These are phyloP conservation scores for Clytia hemisphaerica DNA, from an alignment of 30 jellyfish, hydroid and myxozoan species.

Conservation along the genomic window DNA sequence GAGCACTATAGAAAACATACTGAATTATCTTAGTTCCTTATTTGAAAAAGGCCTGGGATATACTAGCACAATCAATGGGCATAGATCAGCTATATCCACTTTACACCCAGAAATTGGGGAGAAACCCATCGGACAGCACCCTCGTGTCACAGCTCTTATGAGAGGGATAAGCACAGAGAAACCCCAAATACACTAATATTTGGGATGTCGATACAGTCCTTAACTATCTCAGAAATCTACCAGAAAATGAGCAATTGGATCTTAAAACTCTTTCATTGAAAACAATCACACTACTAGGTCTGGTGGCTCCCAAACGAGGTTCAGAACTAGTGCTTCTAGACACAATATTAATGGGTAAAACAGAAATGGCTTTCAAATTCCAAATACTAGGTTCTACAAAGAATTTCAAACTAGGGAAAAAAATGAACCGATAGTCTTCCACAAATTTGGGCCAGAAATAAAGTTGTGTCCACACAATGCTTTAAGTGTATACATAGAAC, in stretches of 20 bases:
- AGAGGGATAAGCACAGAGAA: conserved; percentile 7
- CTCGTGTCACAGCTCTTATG: conserved; percentile 8
- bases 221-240: neutral
- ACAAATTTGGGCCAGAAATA: neutral
- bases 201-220: conserved; percentile 8
- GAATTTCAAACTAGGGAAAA: neutral
- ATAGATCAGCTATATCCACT: neutral
- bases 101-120: neutral
- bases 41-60: too few relatives aligned
- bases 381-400: neutral
- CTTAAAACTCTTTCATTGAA: neutral
- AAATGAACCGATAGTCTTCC: neutral
- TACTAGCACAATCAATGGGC: too few relatives aligned
- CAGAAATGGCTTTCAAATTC: neutral
- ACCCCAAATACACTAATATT: conserved; percentile 10
- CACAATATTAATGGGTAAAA: neutral
- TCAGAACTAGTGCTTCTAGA: neutral
- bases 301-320: too few relatives aligned
- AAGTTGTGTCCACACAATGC: neutral
- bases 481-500: too few relatives aligned
- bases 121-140: conserved; percentile 13
- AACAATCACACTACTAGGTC: neutral
- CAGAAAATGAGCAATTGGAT: neutral
- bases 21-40: neutral
- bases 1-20: conserved; percentile 1